A percentile compares a stretch with the other conserved stretches of the same genome.
phyloP scores from a whole-genome alignment of 2,113 vertebrate genomes.

The Xerus inauris region DNA sequence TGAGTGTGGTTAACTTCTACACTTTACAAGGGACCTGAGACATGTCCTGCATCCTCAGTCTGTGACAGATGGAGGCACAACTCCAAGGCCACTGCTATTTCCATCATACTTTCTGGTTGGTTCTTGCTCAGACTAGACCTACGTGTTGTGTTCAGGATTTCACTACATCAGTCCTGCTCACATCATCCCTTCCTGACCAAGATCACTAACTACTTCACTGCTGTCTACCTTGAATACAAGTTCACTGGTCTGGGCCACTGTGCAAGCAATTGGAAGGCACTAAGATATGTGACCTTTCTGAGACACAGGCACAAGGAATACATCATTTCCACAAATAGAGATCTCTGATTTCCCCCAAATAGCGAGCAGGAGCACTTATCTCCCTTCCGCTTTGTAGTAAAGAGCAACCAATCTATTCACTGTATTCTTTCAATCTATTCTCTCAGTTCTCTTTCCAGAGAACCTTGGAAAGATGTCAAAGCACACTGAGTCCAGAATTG shows the following conservation, averaged over 20 bases:
- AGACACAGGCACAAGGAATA: background rate
- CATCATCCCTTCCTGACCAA: background rate
- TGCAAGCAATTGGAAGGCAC: background rate
- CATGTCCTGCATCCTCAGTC: background rate
- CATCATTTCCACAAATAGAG: background rate
- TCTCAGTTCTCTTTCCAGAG: background rate
- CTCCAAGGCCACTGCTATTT: background rate
- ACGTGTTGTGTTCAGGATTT: background rate
- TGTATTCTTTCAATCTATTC: too few relatives aligned
- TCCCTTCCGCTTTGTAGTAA: background rate
- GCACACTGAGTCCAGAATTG: background rate
- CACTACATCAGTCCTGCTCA: background rate
- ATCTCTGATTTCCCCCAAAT: background rate
- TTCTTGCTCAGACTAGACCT: background rate
- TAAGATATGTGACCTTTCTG: too few relatives aligned
- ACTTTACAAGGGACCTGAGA: background rate
- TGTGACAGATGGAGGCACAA: background rate
- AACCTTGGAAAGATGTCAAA: background rate
- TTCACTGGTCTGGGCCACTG: background rate
- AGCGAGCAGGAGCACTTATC: background rate
- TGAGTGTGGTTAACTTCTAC: background rate
- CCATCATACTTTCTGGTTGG: background rate
- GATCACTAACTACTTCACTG: background rate
- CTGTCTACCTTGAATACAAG: background rate
- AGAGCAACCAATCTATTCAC: background rate